Evolutionary conservation across 1,140 invertebrate species (phyloP), one percentile per base, ranked within the genome.

Genomic region (Drosophila melanica): DNA sequence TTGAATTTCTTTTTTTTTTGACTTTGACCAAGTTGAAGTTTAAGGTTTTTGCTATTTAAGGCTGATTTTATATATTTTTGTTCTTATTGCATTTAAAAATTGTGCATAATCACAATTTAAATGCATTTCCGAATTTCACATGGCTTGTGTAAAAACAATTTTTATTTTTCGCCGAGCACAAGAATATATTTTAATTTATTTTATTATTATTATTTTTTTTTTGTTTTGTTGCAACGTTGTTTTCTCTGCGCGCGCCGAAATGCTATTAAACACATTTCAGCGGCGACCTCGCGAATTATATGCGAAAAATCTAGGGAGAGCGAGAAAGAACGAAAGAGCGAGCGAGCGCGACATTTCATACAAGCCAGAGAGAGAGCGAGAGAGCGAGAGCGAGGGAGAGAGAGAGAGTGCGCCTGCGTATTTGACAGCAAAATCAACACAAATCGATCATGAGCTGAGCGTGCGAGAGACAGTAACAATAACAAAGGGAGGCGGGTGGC

Each of bases 211-310:
- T n/a, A n/a, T n/a, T n/a, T 12, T 47, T 23, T 11, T 27, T 48
- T n/a, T 33, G 14, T 53, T 53, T 53, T 39, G 42, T 35, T 35
- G 45, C 14, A 58, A 55, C 84, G 82, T 87, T 90, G 84, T 77
- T 90, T 89, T 89, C 84, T 80, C 69, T 75, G 51, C 64, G 84
- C 85, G 70, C 77, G 79, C 74, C 80, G 80, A 90, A 75, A 79
- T 81, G 77, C 80, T 74, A 90, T 90, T 89, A 90, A 89, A 75
- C 57, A 50, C 57, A 72, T 84, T 80, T 74, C 76, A 70, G 66
- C 51, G 57, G 12, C 84, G 84, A 89, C 84, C 84, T 90, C 85
- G 80, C 73, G 51, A 89, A 89, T 90, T 90, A 90, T 84, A 75
- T 80, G 84, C 80, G 80, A 89, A 81, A 82, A 89, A 39, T 55